Evolutionary conservation across 2,888 invertebrate species (phyloP).

Genomic region (Theretra japonica): DNA sequence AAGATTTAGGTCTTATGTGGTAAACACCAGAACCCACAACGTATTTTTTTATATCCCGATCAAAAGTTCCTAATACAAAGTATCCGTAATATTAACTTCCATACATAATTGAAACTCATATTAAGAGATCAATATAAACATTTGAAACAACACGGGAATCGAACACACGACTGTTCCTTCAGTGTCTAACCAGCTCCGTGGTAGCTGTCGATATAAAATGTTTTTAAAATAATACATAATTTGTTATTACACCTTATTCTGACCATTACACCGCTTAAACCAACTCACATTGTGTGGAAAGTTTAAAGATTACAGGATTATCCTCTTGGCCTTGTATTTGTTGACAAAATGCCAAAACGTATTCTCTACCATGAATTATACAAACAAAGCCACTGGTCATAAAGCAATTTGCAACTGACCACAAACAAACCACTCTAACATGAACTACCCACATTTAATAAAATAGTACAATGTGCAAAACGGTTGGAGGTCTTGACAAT

Average conservation of each 20-base stretch:
- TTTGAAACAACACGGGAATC: too few species aligned
- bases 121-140: too few species aligned
- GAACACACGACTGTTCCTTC: too few species aligned
- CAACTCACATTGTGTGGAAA: not conserved
- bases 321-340: constrained; percentile 17
- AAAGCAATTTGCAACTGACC: constrained; percentile 29
- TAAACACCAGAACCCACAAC: too few species aligned
- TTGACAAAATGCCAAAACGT: constrained; percentile 28
- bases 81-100: too few species aligned
- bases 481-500: constrained; percentile 23
- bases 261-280: not conserved
- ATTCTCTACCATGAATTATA: constrained; percentile 25
- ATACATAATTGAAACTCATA: too few species aligned
- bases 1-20: too few species aligned
- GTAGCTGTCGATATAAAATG: not conserved
- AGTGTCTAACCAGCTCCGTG: too few species aligned
- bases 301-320: constrained; percentile 4
- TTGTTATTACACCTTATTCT: not conserved
- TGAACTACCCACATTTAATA: constrained; percentile 5
- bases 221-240: not conserved
- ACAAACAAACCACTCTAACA: constrained; percentile 22
- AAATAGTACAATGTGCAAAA: not conserved
- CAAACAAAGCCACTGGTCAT: constrained; percentile 32
- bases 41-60: too few species aligned
- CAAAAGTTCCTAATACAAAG: too few species aligned